phyloP scores from a whole-genome alignment of 1,140 invertebrate species.

The Andricus grossulariae region DNA sequence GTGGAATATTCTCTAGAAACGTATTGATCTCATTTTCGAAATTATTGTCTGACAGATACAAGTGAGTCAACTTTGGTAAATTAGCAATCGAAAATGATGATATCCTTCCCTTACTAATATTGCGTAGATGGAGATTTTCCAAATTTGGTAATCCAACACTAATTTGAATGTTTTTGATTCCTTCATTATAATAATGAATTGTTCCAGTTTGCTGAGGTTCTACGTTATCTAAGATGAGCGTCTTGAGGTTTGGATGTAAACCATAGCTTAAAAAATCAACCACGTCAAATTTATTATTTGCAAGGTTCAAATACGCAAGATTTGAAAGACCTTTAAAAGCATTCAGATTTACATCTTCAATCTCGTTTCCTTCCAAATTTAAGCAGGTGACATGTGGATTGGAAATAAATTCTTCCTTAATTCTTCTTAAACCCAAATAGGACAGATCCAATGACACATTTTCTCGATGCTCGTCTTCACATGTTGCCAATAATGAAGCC shows the following conservation, averaged over 20 bases:
- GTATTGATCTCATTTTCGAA: background rate
- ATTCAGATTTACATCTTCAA: constrained; percentile 1
- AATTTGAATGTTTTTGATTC: no score
- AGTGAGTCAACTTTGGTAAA: constrained; percentile 17
- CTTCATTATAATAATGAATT: background rate
- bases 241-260: background rate
- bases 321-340: constrained; percentile 21
- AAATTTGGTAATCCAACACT: background rate
- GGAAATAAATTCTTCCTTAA: constrained; percentile 35
- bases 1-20: background rate
- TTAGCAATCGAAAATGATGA: background rate
- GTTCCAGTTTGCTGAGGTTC: background rate
- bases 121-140: constrained; percentile 15
- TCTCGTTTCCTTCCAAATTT: constrained; percentile 30
- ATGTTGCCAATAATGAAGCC: background rate
- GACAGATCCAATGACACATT: constrained; percentile 37
- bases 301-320: constrained; percentile 39
- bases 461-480: background rate
- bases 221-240: constrained; percentile 25
- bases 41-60: constrained; percentile 28
- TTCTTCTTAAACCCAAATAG: constrained; percentile 18
- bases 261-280: constrained; percentile 3
- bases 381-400: constrained; percentile 16
- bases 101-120: background rate
- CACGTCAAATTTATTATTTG: constrained; percentile 32